Conservation (phyloP, 2,888 invertebrate species). For the Oxycera nigricornis region DNA sequence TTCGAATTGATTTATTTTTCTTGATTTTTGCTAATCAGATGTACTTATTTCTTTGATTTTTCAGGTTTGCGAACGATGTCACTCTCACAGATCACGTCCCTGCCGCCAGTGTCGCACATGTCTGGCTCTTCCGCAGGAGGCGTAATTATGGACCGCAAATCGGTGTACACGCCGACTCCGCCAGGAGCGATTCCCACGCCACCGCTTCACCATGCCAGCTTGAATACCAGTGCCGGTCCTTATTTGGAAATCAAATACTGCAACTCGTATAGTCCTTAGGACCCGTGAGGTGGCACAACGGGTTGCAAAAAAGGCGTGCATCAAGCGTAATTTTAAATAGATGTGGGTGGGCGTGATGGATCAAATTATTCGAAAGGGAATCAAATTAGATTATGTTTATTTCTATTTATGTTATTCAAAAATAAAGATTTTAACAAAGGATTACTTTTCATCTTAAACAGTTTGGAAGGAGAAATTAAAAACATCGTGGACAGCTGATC, state of each 20-base stretch:
- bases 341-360: no score
- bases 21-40: neutral
- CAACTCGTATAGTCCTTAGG: conserved; percentile 45
- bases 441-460: no score
- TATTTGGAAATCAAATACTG: conserved; percentile 58
- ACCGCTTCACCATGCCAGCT: conserved; percentile 49
- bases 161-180: conserved; percentile 56
- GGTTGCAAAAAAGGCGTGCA: no score
- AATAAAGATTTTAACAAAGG: no score
- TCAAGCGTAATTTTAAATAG: no score
- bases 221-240: conserved; percentile 47
- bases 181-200: conserved; percentile 50
- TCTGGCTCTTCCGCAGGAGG: conserved; percentile 48
- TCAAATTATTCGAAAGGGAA: no score
- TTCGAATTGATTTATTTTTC: no score
- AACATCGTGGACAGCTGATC: no score
- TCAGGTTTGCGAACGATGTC: conserved; percentile 59
- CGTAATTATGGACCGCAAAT: conserved; percentile 57
- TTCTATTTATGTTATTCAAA: neutral
- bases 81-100: conserved; percentile 53
- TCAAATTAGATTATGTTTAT: no score
- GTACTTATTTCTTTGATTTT: conserved; percentile 31
- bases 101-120: conserved; percentile 49
- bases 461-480: no score
- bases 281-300: neutral